Conservation (phyloP, 2,113 vertebrate species). For the Hemichromis elongatus region DNA sequence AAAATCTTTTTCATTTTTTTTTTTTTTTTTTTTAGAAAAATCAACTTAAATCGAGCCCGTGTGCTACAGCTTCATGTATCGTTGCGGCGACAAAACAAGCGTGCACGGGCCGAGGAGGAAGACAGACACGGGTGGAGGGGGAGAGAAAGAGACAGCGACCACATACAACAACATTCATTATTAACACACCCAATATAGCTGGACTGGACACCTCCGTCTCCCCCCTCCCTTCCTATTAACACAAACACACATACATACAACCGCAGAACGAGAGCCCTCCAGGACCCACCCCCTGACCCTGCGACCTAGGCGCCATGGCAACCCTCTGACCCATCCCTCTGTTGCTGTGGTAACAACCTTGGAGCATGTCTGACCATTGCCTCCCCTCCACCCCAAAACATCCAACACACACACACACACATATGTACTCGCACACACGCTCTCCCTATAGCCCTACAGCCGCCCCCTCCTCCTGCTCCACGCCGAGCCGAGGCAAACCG, state of each 20-base stretch:
- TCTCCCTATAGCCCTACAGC: constrained; percentile 34
- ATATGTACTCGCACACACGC: not conserved
- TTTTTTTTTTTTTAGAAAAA: too few relatives aligned
- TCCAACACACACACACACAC: constrained; percentile 1
- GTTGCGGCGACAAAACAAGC: not conserved
- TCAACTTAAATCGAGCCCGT: not conserved
- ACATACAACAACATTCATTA: constrained; percentile 62
- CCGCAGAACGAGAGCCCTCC: constrained; percentile 16
- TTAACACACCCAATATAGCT: constrained; percentile 61
- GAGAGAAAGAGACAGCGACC: constrained; percentile 17
- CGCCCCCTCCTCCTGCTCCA: constrained; percentile 53
- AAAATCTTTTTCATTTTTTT: not conserved
- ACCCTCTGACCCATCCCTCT: constrained; percentile 74
- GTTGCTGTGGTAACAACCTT: constrained; percentile 81
- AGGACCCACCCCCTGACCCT: constrained; percentile 67
- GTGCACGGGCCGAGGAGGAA: not conserved
- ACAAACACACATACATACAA: constrained; percentile 23
- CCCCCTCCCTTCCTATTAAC: constrained; percentile 26
- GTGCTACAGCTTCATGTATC: not conserved
- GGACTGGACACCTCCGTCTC: constrained; percentile 29
- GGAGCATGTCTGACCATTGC: constrained; percentile 76
- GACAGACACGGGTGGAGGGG: constrained; percentile 8
- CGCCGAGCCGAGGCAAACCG: constrained; percentile 71
- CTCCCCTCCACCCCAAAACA: constrained; percentile 17
- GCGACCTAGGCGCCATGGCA: constrained; percentile 76